Base-by-base conservation (phyloP, 2,113 vertebrate species). In the Cryptotis parvus region DNA sequence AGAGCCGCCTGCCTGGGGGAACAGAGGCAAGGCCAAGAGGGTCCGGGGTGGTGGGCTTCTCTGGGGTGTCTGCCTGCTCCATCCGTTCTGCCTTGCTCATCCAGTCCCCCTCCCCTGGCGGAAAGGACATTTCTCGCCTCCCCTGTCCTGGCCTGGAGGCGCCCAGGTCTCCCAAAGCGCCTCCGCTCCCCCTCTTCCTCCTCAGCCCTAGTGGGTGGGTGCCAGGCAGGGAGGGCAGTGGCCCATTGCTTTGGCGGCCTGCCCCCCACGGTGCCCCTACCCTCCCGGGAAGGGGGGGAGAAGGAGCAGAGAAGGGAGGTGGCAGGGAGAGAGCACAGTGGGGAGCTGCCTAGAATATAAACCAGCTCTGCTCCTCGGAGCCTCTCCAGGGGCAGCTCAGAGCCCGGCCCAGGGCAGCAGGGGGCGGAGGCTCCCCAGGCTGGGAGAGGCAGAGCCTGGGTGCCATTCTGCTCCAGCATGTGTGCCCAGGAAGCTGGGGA, bases 271-370 rank as follows among this genome's bases (percentile, higher is more conserved):
- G 0, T 1, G 35, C 33, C 45, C 58, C 76, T 55, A 29, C n/a
- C 52, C 26, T 66, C 33, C 37, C 27, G 82, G 33, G n/a, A 72
- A 73, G 65, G 16, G 69, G n/a, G 31, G 35, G 73, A 24, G 85
- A 24, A 52, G 26, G 22, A 9, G 16, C 26, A 5, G 70, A 43
- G 93, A 65, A 63, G n/a, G 52, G 33, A 52, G 63, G 63, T 8
- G 29, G 82, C 52, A 27, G 58, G 49, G 70, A 39, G 55, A 11
- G 22, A 52, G 37, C 27, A 41, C n/a, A 11, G 33, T 29, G 18
- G 29, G 72, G 61, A 92, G 76, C 77, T 43, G n/a, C 58, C 49
- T 74, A 20, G 93, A 84, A 93, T 94, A 52, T 35, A 86, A 91
- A 89, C 80, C 85, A 74, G 84, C 66, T 43, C 31, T 0, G 7